Percentiles rank a stretch among this genome's conserved stretches.
Evolutionary conservation across 2,888 invertebrate genomes (phyloP).

Genomic region (Stenodema calcarata): DNA sequence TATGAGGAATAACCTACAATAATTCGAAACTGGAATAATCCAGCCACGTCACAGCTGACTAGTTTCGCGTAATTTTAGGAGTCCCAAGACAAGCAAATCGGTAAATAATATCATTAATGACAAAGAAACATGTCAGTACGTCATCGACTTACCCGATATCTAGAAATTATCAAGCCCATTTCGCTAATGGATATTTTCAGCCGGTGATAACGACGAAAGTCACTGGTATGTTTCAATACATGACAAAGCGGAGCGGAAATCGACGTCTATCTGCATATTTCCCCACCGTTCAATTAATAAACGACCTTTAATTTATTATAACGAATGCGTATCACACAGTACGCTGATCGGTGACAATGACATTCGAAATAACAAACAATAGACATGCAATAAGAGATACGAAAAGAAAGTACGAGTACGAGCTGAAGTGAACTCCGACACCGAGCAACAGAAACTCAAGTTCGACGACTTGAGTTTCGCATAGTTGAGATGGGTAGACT

Average conservation of each 20-base stretch:
- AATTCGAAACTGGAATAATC: background rate
- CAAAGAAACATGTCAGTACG: background rate
- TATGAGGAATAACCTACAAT: background rate
- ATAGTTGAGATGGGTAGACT: too few relatives aligned
- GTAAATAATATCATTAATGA: background rate
- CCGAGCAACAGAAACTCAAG: too few relatives aligned
- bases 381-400: too few relatives aligned
- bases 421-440: too few relatives aligned
- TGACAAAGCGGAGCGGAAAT: background rate
- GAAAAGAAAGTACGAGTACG: too few relatives aligned
- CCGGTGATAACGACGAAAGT: background rate
- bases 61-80: too few relatives aligned
- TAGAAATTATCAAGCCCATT: slow-evolving; percentile 22
- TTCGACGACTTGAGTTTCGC: too few relatives aligned
- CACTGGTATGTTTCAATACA: background rate
- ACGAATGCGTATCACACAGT: background rate
- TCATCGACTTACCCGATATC: background rate
- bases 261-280: background rate
- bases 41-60: background rate
- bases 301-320: slow-evolving; percentile 19
- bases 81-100: too few relatives aligned
- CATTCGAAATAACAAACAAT: background rate
- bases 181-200: background rate
- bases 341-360: background rate
- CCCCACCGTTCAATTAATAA: background rate